These are phyloP conservation scores for Equus quagga DNA, from an alignment of 2,113 vertebrate genomes.

Conservation along the genomic window DNA sequence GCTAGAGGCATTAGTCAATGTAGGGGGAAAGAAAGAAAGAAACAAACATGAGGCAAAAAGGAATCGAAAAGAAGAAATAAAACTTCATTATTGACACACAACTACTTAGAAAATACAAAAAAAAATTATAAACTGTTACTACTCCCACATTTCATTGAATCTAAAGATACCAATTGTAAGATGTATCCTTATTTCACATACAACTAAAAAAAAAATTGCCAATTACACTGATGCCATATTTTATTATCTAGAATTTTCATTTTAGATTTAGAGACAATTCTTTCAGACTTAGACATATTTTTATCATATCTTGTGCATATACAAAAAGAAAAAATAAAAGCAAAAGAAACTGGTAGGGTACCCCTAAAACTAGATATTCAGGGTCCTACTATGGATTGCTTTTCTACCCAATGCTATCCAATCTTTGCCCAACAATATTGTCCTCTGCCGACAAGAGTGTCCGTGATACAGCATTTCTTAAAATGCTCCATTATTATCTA, in stretches of 20 bases:
- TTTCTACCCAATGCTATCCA: conserved; percentile 50
- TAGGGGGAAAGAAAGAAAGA: not conserved
- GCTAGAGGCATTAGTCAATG: not conserved
- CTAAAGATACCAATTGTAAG: conserved; percentile 22
- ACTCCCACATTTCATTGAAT: not conserved
- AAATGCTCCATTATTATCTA: conserved; percentile 59
- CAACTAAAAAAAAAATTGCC: conserved; percentile 26
- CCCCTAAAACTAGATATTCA: conserved; percentile 58
- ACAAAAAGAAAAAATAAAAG: conserved; percentile 17
- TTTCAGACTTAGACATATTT: conserved; percentile 41
- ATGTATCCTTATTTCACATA: not conserved
- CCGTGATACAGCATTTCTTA: conserved; percentile 3
- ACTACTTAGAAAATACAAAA: conserved; percentile 42
- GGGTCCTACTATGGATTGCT: not conserved
- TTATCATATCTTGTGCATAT: not conserved
- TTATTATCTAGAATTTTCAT: conserved; percentile 47
- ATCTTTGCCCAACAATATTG: conserved; percentile 32
- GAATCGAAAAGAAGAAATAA: conserved; percentile 47
- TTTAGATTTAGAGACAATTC: conserved; percentile 44
- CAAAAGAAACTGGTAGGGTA: conserved; percentile 18
- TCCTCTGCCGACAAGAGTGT: conserved; percentile 8
- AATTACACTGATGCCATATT: conserved; percentile 30
- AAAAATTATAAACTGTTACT: conserved; percentile 17
- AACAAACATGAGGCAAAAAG: not conserved
- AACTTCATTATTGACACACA: conserved; percentile 20